A percentile compares a stretch with the other conserved stretches of the same genome.
Conservation (phyloP, 2,888 invertebrate species). For the Diadegma fenestrale region DNA sequence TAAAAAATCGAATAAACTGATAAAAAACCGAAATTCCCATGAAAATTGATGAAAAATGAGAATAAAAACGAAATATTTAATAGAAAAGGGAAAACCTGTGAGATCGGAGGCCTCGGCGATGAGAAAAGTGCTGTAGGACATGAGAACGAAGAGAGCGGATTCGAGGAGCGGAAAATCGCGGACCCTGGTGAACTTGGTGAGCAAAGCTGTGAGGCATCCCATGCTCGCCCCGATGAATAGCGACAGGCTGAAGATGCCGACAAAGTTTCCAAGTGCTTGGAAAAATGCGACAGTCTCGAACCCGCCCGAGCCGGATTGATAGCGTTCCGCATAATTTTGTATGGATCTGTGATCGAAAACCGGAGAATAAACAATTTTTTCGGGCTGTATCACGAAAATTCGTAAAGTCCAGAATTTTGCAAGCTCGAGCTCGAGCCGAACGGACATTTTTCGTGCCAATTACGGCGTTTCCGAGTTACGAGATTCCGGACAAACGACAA, state of each 20-base stretch:
- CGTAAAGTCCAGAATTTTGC: too few species aligned
- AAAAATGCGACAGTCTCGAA: slow-evolving; percentile 96
- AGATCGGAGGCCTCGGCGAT: slow-evolving; percentile 98
- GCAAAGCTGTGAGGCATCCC: slow-evolving; percentile 97
- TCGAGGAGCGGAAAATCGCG: slow-evolving; percentile 98
- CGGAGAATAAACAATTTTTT: slow-evolving; percentile 5
- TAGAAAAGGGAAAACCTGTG: slow-evolving; percentile 90
- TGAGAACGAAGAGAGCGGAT: slow-evolving; percentile 97
- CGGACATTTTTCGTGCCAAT: too few species aligned
- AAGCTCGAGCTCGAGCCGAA: too few species aligned
- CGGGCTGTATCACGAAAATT: neutral
- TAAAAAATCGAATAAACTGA: too few species aligned
- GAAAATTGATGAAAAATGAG: neutral
- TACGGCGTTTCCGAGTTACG: too few species aligned
- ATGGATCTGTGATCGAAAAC: slow-evolving; percentile 88
- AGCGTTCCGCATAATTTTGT: slow-evolving; percentile 94
- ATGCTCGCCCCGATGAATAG: slow-evolving; percentile 96
- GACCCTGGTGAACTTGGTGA: slow-evolving; percentile 97
- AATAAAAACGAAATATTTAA: neutral
- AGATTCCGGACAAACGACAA: too few species aligned
- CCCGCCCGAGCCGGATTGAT: slow-evolving; percentile 92
- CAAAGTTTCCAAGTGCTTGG: slow-evolving; percentile 95
- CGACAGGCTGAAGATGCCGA: slow-evolving; percentile 96
- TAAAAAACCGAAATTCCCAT: neutral
- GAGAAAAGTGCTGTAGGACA: slow-evolving; percentile 99